Evolutionary conservation across 2,797 vertebrate genomes (phyloP).

Genomic region (Pterois miles): DNA sequence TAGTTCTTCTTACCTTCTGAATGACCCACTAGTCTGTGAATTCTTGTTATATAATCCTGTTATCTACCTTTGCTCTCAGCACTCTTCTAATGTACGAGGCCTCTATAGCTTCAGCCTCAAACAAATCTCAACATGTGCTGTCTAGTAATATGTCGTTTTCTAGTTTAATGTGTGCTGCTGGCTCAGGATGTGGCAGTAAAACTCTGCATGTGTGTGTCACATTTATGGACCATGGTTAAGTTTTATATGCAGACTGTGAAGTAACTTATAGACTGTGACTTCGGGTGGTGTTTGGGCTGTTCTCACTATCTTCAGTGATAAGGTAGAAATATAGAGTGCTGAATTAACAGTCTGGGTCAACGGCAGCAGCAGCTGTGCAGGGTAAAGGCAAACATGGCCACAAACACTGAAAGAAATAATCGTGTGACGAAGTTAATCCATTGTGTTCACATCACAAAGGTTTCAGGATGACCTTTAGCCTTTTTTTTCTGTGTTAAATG

Average conservation of each 20-base stretch:
- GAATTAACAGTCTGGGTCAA: not conserved
- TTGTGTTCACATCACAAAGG: not conserved
- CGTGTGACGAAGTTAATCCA: not conserved
- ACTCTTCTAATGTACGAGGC: not conserved
- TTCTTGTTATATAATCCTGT: constrained; percentile 37
- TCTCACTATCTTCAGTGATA: constrained; percentile 1
- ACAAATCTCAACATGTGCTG: constrained; percentile 23
- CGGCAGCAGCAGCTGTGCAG: not conserved
- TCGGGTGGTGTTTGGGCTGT: not conserved
- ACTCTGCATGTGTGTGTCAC: constrained; percentile 16
- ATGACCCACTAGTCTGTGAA: constrained; percentile 2
- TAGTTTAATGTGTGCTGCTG: constrained; percentile 4
- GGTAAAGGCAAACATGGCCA: not conserved
- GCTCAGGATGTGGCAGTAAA: constrained; percentile 27
- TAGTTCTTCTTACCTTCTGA: not conserved
- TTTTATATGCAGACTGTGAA: not conserved
- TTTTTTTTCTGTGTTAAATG: not conserved
- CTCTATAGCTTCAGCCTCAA: not conserved
- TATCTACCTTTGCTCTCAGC: constrained; percentile 20
- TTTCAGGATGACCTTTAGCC: not conserved
- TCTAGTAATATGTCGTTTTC: constrained; percentile 25
- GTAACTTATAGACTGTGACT: not conserved
- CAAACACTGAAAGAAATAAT: not conserved
- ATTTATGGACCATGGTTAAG: constrained; percentile 22
- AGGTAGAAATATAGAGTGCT: not conserved